Base-by-base conservation (phyloP, 1,140 invertebrate genomes). In the Penaeus japonicus region DNA sequence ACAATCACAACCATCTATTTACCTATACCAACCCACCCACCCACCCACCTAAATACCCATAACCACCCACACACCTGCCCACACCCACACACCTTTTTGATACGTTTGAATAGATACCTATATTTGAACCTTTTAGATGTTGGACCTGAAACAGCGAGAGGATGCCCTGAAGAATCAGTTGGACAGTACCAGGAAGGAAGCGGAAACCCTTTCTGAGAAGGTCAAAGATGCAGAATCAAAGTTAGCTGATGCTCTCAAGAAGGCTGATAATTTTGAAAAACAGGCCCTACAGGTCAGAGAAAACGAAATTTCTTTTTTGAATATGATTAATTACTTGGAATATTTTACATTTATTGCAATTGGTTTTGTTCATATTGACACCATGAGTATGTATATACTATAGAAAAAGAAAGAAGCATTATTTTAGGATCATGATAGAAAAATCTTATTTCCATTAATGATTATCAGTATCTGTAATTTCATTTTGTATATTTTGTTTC, bases 161-260 rank as follows among this genome's bases (percentile, higher is more conserved):
- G 89, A 90, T 5, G 94, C 94, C 73, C 96, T 96, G 92, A 95
- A 95, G 91, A 95, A 96, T 85, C 94, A 93, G 57, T 92, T 94
- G 55, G 94, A 94, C 27, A 95, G 95, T 91, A 92, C 94, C n/a
- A 93, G 92, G 30, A 96, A 96, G 39, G 96, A 96, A 91, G 91
- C 95, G 12, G 93, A 93, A 65, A 91, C 92, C 78, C 91, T 95
- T 10, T 96, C 95, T 91, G 91, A 93, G 59, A 96, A 97, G 88
- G 97, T 96, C 91, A 92, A 93, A 7, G 82, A 85, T 27, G 47
- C 59, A 3, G 84, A 88, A 30, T 17, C 32, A 55, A 88, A 79
- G 30, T 32, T 88, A 39, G 86, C 86, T 47, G 89, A 90, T 39
- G 59, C 73, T 17, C 57, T 81, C 0, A 85, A 54, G 70, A 90